phyloP scores from a whole-genome alignment of 2,888 invertebrate species.

The Mycogona germanica region DNA sequence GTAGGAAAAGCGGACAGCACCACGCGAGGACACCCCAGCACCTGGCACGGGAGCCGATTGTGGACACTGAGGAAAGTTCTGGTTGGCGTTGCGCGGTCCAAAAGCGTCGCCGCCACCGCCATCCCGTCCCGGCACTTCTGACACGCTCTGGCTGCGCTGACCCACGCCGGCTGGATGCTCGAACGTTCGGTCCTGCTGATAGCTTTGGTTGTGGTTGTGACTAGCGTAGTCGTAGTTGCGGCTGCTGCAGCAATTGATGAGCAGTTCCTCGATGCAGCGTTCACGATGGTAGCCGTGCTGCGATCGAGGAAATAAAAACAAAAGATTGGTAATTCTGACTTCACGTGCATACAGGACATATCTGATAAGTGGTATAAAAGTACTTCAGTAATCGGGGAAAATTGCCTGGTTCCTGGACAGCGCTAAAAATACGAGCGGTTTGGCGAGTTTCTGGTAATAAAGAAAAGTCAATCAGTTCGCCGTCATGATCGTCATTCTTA shows the following conservation, averaged over 20 bases:
- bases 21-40: background rate
- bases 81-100: background rate
- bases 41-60: constrained; percentile 12
- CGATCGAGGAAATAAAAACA: background rate
- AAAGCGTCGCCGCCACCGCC: background rate
- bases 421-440: no score
- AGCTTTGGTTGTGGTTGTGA: background rate
- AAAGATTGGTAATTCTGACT: background rate
- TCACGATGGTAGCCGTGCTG: constrained; percentile 4
- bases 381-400: background rate
- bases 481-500: no score
- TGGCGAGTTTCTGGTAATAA: no score
- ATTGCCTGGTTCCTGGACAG: no score
- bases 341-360: background rate
- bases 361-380: background rate
- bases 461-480: no score
- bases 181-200: background rate
- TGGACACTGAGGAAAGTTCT: background rate
- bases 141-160: constrained; percentile 16
- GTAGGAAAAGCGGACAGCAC: constrained; percentile 2
- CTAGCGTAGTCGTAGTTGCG: background rate
- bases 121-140: constrained; percentile 8
- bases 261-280: constrained; percentile 12
- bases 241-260: background rate
- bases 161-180: background rate